Evolutionary conservation across 2,888 invertebrate species (phyloP).

Genomic region (Drosophila multiciliata): DNA sequence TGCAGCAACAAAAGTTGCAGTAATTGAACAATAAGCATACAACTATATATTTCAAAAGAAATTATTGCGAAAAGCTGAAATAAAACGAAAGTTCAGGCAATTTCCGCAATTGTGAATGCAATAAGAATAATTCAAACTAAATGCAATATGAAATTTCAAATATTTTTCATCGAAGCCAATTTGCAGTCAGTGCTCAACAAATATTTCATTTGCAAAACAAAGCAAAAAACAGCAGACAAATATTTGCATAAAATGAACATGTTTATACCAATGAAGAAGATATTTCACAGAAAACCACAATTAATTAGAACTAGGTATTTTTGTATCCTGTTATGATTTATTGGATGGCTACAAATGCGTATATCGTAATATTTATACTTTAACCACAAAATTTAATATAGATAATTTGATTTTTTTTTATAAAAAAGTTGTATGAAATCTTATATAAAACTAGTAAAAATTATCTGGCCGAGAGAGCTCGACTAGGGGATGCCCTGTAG

Average conservation of each 20-base stretch:
- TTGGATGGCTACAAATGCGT: neutral
- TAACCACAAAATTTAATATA: too few species aligned
- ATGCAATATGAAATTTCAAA: slow-evolving; percentile 18
- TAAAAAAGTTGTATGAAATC: neutral
- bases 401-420: neutral
- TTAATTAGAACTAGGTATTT: neutral
- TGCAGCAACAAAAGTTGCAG: slow-evolving; percentile 42
- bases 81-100: slow-evolving; percentile 13
- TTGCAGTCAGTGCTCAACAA: slow-evolving; percentile 25
- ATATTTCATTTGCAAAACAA: slow-evolving; percentile 20
- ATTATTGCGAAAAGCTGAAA: slow-evolving; percentile 26
- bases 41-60: slow-evolving; percentile 45
- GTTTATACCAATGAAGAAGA: neutral
- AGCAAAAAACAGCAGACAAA: slow-evolving; percentile 1
- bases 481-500: neutral
- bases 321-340: neutral
- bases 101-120: slow-evolving; percentile 4
- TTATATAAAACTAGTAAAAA: neutral
- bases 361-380: neutral
- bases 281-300: neutral
- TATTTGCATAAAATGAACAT: slow-evolving; percentile 4
- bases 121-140: slow-evolving; percentile 9
- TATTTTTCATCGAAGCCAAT: slow-evolving; percentile 16
- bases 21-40: slow-evolving; percentile 41
- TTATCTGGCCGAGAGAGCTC: neutral